These are phyloP conservation scores for Xenops minutus DNA, from an alignment of 2,797 vertebrate genomes.

Conservation along the genomic window DNA sequence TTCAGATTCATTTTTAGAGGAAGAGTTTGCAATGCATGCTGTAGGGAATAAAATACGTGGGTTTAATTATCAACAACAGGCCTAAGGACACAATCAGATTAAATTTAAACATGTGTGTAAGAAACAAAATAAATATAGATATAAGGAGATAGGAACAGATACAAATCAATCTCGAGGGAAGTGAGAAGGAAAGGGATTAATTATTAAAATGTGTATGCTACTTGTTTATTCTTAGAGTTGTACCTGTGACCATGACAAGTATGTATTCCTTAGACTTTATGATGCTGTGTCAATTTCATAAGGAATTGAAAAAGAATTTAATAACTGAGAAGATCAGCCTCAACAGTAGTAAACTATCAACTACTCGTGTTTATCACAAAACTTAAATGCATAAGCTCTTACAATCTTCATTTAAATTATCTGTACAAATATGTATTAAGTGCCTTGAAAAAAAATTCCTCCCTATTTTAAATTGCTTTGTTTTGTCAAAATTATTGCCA, in stretches of 20 bases:
- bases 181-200: slow-evolving; percentile 49
- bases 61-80: slow-evolving; percentile 72
- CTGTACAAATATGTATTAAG: background rate
- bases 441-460: background rate
- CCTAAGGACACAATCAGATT: slow-evolving; percentile 70
- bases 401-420: background rate
- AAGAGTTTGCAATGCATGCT: slow-evolving; percentile 42
- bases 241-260: slow-evolving; percentile 44
- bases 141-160: slow-evolving; percentile 55
- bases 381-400: background rate
- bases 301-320: background rate
- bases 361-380: background rate
- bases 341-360: background rate
- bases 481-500: background rate
- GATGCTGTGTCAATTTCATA: background rate
- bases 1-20: slow-evolving; percentile 51
- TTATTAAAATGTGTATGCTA: slow-evolving; percentile 53
- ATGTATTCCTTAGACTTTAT: background rate
- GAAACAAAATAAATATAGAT: slow-evolving; percentile 74
- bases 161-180: slow-evolving; percentile 64
- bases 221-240: slow-evolving; percentile 45
- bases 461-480: background rate
- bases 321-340: background rate
- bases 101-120: slow-evolving; percentile 66
- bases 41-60: slow-evolving; percentile 65